A percentile compares a stretch with the other conserved stretches of the same genome.
Conservation (phyloP, 2,888 invertebrate species). For the Sialis fuliginosa region DNA sequence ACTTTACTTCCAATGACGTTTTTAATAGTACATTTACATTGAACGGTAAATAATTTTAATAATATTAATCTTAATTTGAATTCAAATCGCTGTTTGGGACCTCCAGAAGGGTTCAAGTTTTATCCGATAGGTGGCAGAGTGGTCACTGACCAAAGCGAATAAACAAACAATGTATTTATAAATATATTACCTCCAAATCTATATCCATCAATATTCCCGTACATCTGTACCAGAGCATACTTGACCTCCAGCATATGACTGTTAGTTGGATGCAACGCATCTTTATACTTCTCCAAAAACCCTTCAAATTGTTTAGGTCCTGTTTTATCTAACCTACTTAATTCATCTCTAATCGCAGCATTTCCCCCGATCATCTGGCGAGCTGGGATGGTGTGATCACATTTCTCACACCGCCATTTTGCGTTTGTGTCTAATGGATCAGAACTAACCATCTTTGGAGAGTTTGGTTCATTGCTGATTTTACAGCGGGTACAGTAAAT, state of each 20-base stretch:
- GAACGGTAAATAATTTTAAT: too few species aligned
- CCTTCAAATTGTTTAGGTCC: constrained; percentile 38
- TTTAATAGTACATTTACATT: too few species aligned
- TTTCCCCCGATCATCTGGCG: constrained; percentile 43
- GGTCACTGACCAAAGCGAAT: too few species aligned
- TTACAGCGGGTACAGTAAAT: constrained; percentile 45
- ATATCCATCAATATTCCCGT: constrained; percentile 24
- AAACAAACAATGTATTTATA: background rate
- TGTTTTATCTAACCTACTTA: constrained; percentile 32
- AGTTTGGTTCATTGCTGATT: constrained; percentile 24
- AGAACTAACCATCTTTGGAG: constrained; percentile 35
- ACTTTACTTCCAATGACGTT: too few species aligned
- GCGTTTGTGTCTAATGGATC: constrained; percentile 40
- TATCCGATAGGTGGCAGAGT: too few species aligned
- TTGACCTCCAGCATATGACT: constrained; percentile 50
- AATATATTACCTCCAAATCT: background rate
- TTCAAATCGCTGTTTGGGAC: too few species aligned
- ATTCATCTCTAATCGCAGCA: constrained; percentile 39
- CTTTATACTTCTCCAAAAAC: constrained; percentile 41
- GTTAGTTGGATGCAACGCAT: constrained; percentile 46
- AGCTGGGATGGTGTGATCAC: constrained; percentile 34
- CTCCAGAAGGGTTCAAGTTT: too few species aligned
- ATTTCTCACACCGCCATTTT: constrained; percentile 46
- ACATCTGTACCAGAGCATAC: constrained; percentile 48
- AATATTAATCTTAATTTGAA: too few species aligned